Evolutionary conservation across 2,113 vertebrate genomes (phyloP), one percentile per base, ranked within the genome.

Genomic region (Chionodraco myersi): DNA sequence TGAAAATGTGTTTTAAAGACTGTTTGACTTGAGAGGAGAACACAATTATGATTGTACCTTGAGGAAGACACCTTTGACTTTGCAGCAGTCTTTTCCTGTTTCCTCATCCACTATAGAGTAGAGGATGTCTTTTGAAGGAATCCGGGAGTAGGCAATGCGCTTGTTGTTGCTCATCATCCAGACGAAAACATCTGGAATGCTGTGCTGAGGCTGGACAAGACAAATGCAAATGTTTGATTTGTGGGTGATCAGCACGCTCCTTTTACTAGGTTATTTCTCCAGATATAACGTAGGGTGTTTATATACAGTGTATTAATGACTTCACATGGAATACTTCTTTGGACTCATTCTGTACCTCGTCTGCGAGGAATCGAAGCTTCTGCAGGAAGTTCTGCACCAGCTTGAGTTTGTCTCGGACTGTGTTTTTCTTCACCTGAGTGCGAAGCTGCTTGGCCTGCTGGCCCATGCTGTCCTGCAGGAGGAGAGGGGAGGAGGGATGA

Each of bases 151-250:
- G 60, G 98, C 98, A 0, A 98, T 85, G 67, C 98, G 97, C 75
- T 99, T 99, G 88, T 96, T 96, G 87, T 96, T 99, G 93, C 94
- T 97, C 94, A 99, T 95, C 98, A 99, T 99, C 98, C 98, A 99
- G 83, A 99, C 88, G 92, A 98, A 99, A 86, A 99, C 56, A 1
- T 99, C 97, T 0, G 98, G 98, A 79, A 99, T 96, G 72, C 96
- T 98, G 96, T 99, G 97, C 89, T 99, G 98, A 60, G 98, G 98
- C 98, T 99, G 74, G 15, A 70, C 0, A 66, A 30, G 18, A 56
- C 9, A 3, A 66, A 69, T 4, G 16, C 11, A 56, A 0, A 36
- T n/a, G 18, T 21, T 16, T 3, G 6, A 61, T 44, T 47, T 15
- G 53, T 4, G 21, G 30, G 48, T 21, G 49, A 30, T 45, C 6